phyloP scores from a whole-genome alignment of 2,797 vertebrate species.

The Urophycis tenuis region DNA sequence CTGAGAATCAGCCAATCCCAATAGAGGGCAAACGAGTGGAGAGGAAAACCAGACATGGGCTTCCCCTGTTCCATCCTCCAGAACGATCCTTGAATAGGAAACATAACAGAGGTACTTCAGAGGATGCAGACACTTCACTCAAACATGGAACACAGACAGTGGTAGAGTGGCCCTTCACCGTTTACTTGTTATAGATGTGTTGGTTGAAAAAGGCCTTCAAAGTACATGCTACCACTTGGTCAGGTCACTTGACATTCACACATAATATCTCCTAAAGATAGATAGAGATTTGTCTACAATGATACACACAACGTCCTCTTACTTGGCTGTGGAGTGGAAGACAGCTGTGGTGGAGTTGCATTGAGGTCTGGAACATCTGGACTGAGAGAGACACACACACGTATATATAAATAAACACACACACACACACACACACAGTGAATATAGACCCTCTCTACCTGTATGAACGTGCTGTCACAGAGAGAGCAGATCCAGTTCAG shows the following conservation, averaged over 20 bases:
- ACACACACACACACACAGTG: background rate
- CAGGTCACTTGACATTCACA: too few relatives aligned
- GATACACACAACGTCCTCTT: conserved; percentile 17
- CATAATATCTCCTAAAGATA: too few relatives aligned
- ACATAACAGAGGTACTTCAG: background rate
- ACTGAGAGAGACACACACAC: conserved; percentile 21
- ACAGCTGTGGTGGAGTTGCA: conserved; percentile 38
- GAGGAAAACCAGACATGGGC: conserved; percentile 62
- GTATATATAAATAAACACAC: background rate
- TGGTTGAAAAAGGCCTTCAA: too few relatives aligned
- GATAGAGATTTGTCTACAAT: too few relatives aligned
- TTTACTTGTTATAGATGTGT: too few relatives aligned
- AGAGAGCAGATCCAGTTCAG: conserved; percentile 55
- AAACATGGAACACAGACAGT: too few relatives aligned
- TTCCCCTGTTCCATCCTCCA: conserved; percentile 68
- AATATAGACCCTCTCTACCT: conserved; percentile 19
- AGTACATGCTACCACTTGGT: too few relatives aligned
- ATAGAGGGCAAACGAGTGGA: conserved; percentile 45
- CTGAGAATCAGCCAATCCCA: conserved; percentile 54
- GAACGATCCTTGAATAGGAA: conserved; percentile 46
- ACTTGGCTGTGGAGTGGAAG: conserved; percentile 55
- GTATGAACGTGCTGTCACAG: conserved; percentile 35
- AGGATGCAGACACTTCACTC: too few relatives aligned
- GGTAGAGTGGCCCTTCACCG: too few relatives aligned
- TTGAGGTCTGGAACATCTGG: conserved; percentile 27